Percentiles rank a stretch among this genome's conserved stretches.
Evolutionary conservation across 2,797 vertebrate species (phyloP).

Genomic region (Orientallactaga sibirica): DNA sequence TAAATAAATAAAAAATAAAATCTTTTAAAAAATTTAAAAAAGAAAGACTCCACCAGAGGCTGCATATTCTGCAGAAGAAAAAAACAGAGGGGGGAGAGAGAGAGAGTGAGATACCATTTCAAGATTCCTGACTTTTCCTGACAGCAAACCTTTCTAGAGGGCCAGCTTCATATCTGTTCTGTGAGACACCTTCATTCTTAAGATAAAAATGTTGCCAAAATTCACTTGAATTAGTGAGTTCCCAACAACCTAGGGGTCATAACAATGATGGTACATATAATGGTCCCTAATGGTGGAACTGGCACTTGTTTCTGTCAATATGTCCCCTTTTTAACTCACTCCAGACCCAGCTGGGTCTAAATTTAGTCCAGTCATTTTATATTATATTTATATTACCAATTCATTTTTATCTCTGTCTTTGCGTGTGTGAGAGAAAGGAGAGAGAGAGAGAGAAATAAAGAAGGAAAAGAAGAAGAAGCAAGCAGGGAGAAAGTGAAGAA

Average conservation of each 20-base stretch:
- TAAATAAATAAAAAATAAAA: too few species aligned
- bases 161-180: conserved; percentile 1
- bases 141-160: background rate
- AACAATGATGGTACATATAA: background rate
- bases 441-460: too few species aligned
- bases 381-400: background rate
- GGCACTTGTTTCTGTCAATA: background rate
- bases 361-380: background rate
- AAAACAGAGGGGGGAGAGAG: background rate
- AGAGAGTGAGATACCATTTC: background rate
- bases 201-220: background rate
- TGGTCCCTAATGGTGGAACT: background rate
- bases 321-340: background rate
- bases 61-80: background rate
- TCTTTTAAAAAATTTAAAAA: background rate
- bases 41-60: background rate
- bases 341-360: background rate
- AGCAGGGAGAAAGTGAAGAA: too few species aligned
- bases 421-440: too few species aligned
- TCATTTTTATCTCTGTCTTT: background rate
- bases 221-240: background rate
- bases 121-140: background rate
- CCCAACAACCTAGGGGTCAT: background rate
- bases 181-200: background rate
- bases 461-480: too few species aligned